These are phyloP conservation scores for Autographa gamma DNA, from an alignment of 2,888 invertebrate genomes.

Conservation along the genomic window DNA sequence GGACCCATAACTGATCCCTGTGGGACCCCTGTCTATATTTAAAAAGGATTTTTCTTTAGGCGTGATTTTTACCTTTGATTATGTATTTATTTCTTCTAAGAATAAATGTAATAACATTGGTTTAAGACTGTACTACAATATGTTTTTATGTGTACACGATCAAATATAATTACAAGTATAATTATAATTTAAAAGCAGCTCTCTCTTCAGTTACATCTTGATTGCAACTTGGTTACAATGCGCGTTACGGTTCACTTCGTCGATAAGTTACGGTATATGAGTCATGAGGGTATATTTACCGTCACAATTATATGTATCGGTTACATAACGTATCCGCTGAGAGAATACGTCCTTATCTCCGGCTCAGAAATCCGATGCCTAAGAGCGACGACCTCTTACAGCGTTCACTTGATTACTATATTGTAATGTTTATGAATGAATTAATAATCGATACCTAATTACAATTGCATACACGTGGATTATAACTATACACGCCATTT, in stretches of 20 bases:
- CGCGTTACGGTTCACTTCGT: conserved; percentile 9
- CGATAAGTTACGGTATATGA: conserved; percentile 26
- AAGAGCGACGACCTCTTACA: conserved; percentile 49
- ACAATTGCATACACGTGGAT: conserved; percentile 12
- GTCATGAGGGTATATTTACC: conserved; percentile 28
- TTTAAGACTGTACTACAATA: neutral
- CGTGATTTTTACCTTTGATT: no score
- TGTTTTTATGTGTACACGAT: neutral
- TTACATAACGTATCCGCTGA: conserved; percentile 35
- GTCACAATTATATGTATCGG: conserved; percentile 12
- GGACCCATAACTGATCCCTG: conserved; percentile 19
- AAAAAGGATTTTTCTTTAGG: neutral
- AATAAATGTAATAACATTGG: neutral
- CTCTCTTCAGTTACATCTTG: neutral
- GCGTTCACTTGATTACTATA: conserved; percentile 24
- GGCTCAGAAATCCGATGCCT: conserved; percentile 47
- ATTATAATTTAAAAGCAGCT: neutral
- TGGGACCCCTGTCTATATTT: conserved; percentile 3
- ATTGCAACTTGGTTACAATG: neutral
- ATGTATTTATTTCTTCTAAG: neutral
- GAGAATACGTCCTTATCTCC: conserved; percentile 34
- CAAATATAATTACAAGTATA: neutral
- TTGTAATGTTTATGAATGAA: conserved; percentile 39
- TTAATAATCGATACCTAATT: conserved; percentile 20
- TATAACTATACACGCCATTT: conserved; percentile 9